These are phyloP conservation scores for Spatula clypeata DNA, from an alignment of 2,797 vertebrate genomes.

Conservation along the genomic window DNA sequence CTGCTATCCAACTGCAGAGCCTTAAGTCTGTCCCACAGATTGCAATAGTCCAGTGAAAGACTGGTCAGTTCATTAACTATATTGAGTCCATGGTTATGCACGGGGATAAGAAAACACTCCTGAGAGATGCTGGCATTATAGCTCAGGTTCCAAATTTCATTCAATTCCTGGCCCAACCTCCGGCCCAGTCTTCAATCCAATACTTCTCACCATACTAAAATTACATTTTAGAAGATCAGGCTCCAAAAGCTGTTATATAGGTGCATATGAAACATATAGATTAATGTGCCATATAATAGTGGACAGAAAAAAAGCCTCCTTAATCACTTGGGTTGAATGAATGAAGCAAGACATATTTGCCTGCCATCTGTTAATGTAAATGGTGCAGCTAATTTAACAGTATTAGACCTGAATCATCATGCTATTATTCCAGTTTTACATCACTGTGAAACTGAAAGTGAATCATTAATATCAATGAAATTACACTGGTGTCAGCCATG, in stretches of 20 bases:
- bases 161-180: background rate
- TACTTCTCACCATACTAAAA: background rate
- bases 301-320: slow-evolving; percentile 22
- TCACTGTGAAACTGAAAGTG: slow-evolving; percentile 67
- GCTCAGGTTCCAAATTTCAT: background rate
- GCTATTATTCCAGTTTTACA: slow-evolving; percentile 72
- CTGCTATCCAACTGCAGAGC: background rate
- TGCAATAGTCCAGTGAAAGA: background rate
- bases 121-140: background rate
- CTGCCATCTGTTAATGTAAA: slow-evolving; percentile 76
- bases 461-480: slow-evolving; percentile 76
- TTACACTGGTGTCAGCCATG: slow-evolving; percentile 55
- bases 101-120: background rate
- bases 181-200: background rate
- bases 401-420: slow-evolving; percentile 65
- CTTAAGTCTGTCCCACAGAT: too few species aligned
- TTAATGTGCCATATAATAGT: slow-evolving; percentile 49
- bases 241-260: background rate
- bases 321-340: slow-evolving; percentile 62
- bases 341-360: slow-evolving; percentile 65
- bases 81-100: background rate
- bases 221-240: background rate
- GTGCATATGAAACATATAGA: slow-evolving; percentile 41
- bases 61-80: background rate
- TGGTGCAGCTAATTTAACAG: slow-evolving; percentile 68